These are phyloP conservation scores for Malurus leucopterus DNA, from an alignment of 2,797 vertebrate genomes.

Conservation along the genomic window DNA sequence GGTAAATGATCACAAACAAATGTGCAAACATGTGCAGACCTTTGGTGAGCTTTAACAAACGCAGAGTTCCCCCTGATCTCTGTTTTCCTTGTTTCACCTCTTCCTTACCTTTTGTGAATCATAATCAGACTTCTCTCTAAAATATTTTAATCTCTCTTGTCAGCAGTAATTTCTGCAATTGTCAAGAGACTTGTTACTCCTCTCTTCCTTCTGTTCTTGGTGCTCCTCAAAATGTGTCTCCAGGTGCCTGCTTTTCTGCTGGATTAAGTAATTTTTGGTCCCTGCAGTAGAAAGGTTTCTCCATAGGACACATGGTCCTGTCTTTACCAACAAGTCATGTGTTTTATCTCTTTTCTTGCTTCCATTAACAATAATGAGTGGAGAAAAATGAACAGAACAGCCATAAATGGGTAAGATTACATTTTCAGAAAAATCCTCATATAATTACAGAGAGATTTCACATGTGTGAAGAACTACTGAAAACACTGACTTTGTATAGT, in stretches of 20 bases:
- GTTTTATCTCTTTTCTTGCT: not conserved
- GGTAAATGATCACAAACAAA: not conserved
- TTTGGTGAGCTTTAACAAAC: not conserved
- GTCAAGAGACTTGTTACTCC: not conserved
- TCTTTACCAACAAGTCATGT: not conserved
- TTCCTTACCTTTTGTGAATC: not conserved
- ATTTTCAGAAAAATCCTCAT: not conserved
- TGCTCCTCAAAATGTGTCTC: not conserved
- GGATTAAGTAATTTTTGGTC: not conserved
- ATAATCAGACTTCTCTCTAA: not conserved
- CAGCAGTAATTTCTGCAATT: not conserved
- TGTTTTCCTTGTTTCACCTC: not conserved
- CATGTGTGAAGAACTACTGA: not conserved
- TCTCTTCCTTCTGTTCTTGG: not conserved
- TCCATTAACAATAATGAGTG: not conserved
- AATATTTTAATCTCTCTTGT: not conserved
- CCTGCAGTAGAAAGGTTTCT: not conserved
- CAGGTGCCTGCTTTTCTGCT: not conserved
- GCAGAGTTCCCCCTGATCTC: not conserved
- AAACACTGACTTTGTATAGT: not conserved
- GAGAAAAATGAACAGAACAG: not conserved
- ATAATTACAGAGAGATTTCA: not conserved
- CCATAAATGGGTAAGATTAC: not conserved
- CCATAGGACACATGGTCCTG: not conserved
- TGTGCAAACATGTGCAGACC: not conserved